These are phyloP conservation scores for Pituophis catenifer DNA, from an alignment of 2,113 vertebrate genomes.

Conservation along the genomic window DNA sequence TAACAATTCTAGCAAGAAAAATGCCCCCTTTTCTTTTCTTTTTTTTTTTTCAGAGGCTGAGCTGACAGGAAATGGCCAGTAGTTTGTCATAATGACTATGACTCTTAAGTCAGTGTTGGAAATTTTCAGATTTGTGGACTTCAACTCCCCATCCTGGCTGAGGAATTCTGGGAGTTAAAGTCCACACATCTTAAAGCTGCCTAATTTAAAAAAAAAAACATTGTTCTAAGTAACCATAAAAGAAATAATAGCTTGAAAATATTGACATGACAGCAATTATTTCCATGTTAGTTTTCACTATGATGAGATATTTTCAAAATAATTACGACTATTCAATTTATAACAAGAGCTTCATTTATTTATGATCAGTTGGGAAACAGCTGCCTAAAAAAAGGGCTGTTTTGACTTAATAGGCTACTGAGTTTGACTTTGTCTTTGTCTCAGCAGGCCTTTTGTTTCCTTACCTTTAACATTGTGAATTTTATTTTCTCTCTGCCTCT, in stretches of 20 bases:
- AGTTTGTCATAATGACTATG: accelerated
- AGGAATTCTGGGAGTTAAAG: not conserved
- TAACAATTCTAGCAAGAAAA: not conserved
- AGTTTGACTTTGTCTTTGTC: not conserved
- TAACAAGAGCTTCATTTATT: not conserved
- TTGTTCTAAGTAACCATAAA: not conserved
- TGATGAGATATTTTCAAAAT: not conserved
- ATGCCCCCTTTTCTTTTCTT: slow-evolving; percentile 15
- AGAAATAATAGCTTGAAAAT: not conserved
- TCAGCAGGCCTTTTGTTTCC: not conserved
- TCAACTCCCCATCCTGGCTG: not conserved
- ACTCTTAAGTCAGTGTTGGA: not conserved
- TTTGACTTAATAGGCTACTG: not conserved
- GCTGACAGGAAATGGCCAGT: not conserved
- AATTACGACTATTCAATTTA: not conserved
- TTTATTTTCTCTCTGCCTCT: not conserved
- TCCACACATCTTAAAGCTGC: not conserved
- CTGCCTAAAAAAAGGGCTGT: not conserved
- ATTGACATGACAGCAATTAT: accelerated
- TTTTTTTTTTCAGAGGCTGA: slow-evolving; percentile 37
- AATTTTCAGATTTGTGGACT: not conserved
- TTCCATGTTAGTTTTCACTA: not conserved
- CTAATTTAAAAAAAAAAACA: not conserved
- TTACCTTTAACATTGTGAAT: slow-evolving; percentile 9
- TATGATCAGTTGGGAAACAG: not conserved